A percentile compares a stretch with the other conserved stretches of the same genome.
phyloP scores from a whole-genome alignment of 2,113 vertebrate species.

The Nycticebus coucang region DNA sequence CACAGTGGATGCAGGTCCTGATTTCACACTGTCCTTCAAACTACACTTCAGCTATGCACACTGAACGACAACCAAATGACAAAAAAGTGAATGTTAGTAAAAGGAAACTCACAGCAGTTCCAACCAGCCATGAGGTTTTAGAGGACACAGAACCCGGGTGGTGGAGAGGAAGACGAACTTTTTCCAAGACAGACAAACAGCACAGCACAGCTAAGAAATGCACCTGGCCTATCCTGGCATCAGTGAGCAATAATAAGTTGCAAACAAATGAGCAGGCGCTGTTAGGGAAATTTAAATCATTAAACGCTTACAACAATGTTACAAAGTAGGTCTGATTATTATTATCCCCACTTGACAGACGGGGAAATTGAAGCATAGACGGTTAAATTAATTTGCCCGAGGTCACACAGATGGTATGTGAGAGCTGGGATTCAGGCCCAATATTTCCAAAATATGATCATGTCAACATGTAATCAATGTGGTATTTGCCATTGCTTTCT shows the following conservation, averaged over 20 bases:
- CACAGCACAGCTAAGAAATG: rapidly evolving
- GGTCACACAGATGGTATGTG: neutral
- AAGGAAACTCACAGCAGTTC: neutral
- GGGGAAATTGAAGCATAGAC: neutral
- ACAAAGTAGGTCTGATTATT: neutral
- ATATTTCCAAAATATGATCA: neutral
- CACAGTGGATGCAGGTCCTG: neutral
- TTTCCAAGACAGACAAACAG: neutral
- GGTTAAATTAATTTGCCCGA: neutral
- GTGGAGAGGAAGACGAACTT: neutral
- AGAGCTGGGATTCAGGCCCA: neutral
- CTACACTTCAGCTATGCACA: neutral
- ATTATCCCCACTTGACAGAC: neutral
- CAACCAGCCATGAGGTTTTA: neutral
- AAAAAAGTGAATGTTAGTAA: neutral
- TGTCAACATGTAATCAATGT: neutral
- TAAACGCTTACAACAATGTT: neutral
- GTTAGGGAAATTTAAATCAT: neutral
- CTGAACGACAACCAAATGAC: neutral
- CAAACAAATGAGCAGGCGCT: neutral
- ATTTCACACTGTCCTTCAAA: neutral
- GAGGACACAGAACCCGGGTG: neutral
- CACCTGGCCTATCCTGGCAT: neutral
- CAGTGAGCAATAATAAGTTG: neutral
- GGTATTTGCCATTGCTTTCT: neutral